Conservation (phyloP, 2,113 vertebrate species). For the Pomatorhinus ruficollis region DNA sequence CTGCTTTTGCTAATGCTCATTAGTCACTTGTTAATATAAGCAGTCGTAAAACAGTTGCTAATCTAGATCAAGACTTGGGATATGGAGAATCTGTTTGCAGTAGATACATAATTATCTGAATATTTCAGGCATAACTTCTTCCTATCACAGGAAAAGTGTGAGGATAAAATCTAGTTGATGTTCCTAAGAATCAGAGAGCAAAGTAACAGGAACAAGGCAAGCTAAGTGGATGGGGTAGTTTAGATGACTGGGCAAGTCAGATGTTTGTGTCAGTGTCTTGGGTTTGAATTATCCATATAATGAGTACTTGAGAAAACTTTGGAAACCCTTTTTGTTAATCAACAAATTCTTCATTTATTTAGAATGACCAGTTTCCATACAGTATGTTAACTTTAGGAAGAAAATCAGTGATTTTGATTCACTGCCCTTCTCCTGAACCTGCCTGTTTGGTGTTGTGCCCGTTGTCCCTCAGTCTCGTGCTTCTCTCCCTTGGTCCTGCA, state of each 20-base stretch:
- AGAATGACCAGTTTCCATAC: background rate
- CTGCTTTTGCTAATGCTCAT: background rate
- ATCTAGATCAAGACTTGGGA: background rate
- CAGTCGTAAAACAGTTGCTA: background rate
- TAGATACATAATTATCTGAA: background rate
- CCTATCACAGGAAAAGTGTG: background rate
- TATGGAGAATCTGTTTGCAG: background rate
- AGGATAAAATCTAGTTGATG: background rate
- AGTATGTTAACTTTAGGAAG: rapidly evolving
- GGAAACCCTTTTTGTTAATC: background rate
- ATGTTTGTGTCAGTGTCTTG: background rate
- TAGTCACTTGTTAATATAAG: background rate
- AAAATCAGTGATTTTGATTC: background rate
- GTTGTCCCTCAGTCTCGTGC: background rate
- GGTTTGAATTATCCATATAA: background rate
- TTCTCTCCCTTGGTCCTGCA: background rate
- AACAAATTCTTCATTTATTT: background rate
- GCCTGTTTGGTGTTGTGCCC: background rate
- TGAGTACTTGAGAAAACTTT: background rate
- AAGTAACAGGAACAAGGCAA: background rate
- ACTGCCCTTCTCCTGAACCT: background rate
- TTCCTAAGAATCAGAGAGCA: background rate
- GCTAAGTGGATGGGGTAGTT: background rate
- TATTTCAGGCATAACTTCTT: background rate
- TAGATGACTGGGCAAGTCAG: background rate